phyloP scores from a whole-genome alignment of 2,797 vertebrate species.

The Phataginus tetradactyla region DNA sequence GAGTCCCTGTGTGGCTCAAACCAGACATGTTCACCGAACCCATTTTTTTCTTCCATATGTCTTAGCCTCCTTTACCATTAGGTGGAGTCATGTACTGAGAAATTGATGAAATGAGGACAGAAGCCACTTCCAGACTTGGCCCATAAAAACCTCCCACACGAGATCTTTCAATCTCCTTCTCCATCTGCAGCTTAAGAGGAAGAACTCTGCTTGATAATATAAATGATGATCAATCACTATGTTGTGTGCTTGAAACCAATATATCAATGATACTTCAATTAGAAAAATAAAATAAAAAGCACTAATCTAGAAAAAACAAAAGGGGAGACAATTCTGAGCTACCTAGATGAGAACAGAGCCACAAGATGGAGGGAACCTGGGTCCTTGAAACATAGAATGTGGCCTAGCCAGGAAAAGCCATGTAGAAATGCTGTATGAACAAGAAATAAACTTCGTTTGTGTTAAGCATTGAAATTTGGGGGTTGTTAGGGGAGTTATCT shows the following conservation, averaged over 20 bases:
- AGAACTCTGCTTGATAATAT: no score
- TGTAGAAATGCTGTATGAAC: neutral
- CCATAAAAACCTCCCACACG: neutral
- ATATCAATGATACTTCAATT: no score
- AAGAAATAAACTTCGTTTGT: conserved; percentile 14
- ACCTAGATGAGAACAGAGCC: neutral
- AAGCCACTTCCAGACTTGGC: neutral
- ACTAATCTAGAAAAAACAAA: no score
- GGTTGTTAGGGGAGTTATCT: neutral
- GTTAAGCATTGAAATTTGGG: neutral
- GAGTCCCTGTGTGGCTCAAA: neutral
- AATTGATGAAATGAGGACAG: neutral
- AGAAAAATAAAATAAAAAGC: no score
- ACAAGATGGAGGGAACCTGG: neutral
- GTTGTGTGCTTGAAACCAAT: no score
- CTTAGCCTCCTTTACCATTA: conserved; percentile 9
- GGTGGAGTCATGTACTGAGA: neutral
- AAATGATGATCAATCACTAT: no score
- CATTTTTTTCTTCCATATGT: conserved; percentile 9
- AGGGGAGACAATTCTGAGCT: neutral
- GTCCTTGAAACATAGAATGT: neutral
- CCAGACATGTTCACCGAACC: neutral
- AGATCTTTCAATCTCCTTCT: neutral
- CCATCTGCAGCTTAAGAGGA: neutral
- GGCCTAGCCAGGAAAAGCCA: neutral